phyloP scores from a whole-genome alignment of 2,888 invertebrate genomes.

The Acanthosoma haemorrhoidale region DNA sequence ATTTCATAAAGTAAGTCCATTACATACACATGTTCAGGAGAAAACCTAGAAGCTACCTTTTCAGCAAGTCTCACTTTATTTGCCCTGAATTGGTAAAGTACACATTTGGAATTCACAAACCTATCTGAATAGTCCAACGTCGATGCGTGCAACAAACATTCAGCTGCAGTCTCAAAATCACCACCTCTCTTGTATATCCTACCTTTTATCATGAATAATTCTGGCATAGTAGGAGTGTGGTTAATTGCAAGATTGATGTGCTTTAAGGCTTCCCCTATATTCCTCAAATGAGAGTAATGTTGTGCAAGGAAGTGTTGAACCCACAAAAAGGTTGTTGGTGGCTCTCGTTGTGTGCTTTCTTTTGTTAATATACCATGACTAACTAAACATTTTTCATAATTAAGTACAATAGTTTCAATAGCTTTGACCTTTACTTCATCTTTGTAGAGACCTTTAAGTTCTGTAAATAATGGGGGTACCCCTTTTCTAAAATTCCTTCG shows the following conservation, averaged over 20 bases:
- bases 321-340: constrained; percentile 93
- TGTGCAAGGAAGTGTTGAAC: constrained; percentile 92
- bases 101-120: constrained; percentile 98
- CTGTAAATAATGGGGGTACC: constrained; percentile 94
- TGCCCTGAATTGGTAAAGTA: constrained; percentile 93
- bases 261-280: constrained; percentile 75
- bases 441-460: constrained; percentile 71
- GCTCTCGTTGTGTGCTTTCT: constrained; percentile 54
- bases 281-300: constrained; percentile 83
- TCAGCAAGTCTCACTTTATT: constrained; percentile 88
- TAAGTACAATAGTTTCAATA: constrained; percentile 76
- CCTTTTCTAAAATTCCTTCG: constrained; percentile 89
- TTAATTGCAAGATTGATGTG: constrained; percentile 91
- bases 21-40: constrained; percentile 81
- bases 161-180: constrained; percentile 84
- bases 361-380: neutral
- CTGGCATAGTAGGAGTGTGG: constrained; percentile 98
- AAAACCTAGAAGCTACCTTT: constrained; percentile 96
- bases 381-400: constrained; percentile 73
- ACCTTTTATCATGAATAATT: constrained; percentile 93
- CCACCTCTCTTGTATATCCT: constrained; percentile 96
- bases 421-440: constrained; percentile 59
- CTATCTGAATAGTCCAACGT: constrained; percentile 96
- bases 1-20: constrained; percentile 98
- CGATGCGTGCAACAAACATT: constrained; percentile 94